Percentiles rank a stretch among this genome's conserved stretches.
phyloP scores from a whole-genome alignment of 2,797 vertebrate genomes.

The Glossophaga mutica region DNA sequence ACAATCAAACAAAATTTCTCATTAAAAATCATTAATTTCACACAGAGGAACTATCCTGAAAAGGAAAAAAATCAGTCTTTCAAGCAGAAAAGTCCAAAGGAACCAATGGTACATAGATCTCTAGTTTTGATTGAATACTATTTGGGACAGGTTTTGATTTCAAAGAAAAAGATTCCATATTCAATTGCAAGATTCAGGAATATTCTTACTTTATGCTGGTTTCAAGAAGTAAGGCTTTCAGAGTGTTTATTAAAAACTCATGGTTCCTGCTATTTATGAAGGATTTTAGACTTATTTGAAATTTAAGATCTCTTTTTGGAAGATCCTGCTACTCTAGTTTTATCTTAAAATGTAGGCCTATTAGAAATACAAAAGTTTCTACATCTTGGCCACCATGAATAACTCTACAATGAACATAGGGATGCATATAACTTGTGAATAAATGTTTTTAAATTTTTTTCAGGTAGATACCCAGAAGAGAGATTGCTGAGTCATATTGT shows the following conservation, averaged over 20 bases:
- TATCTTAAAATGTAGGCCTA: neutral
- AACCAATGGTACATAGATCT: neutral
- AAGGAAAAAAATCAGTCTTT: neutral
- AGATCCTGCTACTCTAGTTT: neutral
- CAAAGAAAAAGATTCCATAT: neutral
- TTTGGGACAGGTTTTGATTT: neutral
- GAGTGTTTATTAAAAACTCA: neutral
- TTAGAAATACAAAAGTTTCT: neutral
- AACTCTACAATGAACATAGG: neutral
- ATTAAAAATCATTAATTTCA: neutral
- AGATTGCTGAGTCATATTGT: too few relatives aligned
- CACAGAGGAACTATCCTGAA: neutral
- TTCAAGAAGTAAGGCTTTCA: neutral
- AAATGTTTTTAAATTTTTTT: neutral
- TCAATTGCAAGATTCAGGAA: neutral
- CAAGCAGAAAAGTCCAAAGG: neutral
- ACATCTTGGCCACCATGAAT: neutral
- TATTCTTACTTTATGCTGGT: neutral
- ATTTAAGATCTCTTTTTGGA: neutral
- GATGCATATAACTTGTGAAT: neutral
- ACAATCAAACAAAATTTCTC: neutral
- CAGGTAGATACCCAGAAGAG: neutral
- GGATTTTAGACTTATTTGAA: neutral
- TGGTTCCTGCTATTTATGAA: neutral
- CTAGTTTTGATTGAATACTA: neutral